Evolutionary conservation across 2,797 vertebrate species (phyloP).

Genomic region (Lacerta agilis): DNA sequence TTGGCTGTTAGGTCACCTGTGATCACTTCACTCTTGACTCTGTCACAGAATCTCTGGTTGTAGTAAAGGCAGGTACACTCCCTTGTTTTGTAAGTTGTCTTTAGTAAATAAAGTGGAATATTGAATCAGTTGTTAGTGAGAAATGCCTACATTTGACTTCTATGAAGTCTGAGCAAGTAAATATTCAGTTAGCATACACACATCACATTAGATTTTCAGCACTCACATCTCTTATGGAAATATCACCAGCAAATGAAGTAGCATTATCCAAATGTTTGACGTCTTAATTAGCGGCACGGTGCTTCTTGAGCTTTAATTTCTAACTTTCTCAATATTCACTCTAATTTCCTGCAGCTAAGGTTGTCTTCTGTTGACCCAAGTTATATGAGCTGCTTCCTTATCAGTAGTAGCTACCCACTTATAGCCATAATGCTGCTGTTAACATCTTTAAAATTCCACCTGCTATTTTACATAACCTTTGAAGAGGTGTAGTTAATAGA

Average conservation of each 20-base stretch:
- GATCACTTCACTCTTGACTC: neutral
- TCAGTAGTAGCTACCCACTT: neutral
- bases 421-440: neutral
- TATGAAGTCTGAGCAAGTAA: neutral
- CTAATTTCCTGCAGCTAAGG: neutral
- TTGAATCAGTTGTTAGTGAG: neutral
- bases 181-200: neutral
- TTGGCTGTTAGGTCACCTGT: neutral
- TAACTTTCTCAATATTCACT: neutral
- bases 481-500: neutral
- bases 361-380: neutral
- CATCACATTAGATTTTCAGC: neutral
- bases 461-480: conserved; percentile 8
- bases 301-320: neutral
- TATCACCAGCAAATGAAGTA: neutral
- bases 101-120: neutral
- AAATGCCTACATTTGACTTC: neutral
- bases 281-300: neutral
- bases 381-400: neutral
- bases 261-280: neutral
- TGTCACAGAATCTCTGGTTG: neutral
- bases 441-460: neutral
- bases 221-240: neutral
- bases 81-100: neutral
- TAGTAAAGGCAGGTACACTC: neutral